Base-by-base conservation (phyloP, 1,140 invertebrate species). In the Daktulosphaira vitifoliae region DNA sequence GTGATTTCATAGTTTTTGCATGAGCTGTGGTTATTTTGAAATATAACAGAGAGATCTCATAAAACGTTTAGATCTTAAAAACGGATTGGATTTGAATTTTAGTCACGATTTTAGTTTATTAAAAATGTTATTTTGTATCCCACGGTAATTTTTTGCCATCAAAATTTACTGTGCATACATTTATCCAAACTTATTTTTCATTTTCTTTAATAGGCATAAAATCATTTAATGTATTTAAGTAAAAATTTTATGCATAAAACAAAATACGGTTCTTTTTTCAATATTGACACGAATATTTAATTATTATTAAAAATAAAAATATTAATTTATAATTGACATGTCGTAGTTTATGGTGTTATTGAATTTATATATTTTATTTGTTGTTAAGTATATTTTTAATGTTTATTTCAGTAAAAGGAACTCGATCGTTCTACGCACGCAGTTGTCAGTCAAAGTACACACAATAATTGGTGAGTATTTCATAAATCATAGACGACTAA, bases 361-460 rank as follows among this genome's bases (percentile, higher is more conserved):
- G n/a, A n/a, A n/a, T n/a, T n/a, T n/a, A n/a, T n/a, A n/a, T n/a
- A n/a, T n/a, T n/a, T n/a, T n/a, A n/a, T 33, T 33, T 33, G 11
- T 33, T 33, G 29, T 33, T 6, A 6, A 6, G 29, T 33, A 33
- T 33, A 6, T 33, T 33, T 6, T 33, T 44, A 33, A 50, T 53
- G 66, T 59, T 71, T 66, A 68, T 66, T 86, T 42, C 84, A 98
- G 95, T 76, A 89, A 92, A 73, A 97, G 97, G 78, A 96, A 96
- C 80, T 91, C 94, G 49, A 85, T 98, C 74, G 89, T 99, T 69
- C 82, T 98, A 68, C 83, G 96, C 72, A 98, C 95, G 37, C 94
- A 98, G 76, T 81, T 98, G 20, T 93, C 94, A 51, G 92, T 98
- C 33, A 82, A 95, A 72, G 96, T 98, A 44, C 92, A 98, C 78